A percentile compares a stretch with the other conserved stretches of the same genome.
These are phyloP conservation scores for Panonychus citri DNA, from an alignment of 1,140 invertebrate genomes.

Conservation along the genomic window DNA sequence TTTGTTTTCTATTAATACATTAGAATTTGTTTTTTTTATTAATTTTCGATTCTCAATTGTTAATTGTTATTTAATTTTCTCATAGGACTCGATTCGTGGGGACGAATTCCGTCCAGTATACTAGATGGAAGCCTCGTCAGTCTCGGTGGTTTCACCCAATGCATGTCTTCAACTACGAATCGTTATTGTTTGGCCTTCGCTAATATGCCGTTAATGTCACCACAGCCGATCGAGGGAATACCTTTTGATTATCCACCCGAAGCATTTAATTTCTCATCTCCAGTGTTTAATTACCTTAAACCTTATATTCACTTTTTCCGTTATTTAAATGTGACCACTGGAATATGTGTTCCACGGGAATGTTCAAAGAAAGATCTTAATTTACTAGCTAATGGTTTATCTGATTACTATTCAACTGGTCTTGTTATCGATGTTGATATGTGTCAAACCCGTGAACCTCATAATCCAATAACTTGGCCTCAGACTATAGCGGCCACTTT, in stretches of 20 bases:
- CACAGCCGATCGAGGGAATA: neutral
- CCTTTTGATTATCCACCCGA: neutral
- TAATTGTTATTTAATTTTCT: too few species aligned
- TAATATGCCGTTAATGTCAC: neutral
- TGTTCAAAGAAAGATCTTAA: neutral
- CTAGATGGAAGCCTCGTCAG: neutral
- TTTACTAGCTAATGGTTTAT: neutral
- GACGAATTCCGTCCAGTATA: neutral
- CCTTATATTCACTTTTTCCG: neutral
- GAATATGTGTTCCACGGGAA: neutral
- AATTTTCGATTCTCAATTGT: neutral
- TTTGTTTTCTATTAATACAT: neutral
- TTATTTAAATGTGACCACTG: neutral
- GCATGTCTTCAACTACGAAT: neutral
- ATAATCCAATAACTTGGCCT: neutral
- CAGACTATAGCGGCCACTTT: neutral
- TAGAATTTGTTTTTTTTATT: neutral
- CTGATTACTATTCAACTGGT: neutral
- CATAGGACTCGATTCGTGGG: neutral
- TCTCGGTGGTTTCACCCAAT: neutral
- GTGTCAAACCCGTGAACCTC: neutral
- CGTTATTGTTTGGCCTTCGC: neutral
- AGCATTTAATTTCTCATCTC: neutral
- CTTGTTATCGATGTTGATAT: neutral
- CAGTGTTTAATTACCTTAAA: neutral